Evolutionary conservation across 92 coral and sea anemone species (phyloP).

Genomic region (Isaurus tuberculatus): DNA sequence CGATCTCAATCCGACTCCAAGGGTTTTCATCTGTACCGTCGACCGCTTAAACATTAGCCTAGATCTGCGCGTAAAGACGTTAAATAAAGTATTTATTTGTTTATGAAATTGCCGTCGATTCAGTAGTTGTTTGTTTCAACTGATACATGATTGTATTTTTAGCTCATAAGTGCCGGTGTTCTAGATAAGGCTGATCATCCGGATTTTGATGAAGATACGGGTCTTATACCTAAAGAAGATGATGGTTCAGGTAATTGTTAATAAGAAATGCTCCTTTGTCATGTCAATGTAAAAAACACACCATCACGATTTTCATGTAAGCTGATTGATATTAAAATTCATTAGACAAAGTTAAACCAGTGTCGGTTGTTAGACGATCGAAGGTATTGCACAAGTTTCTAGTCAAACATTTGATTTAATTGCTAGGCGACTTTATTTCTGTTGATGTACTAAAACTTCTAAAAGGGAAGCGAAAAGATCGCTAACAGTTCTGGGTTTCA

Average conservation of each 20-base stretch:
- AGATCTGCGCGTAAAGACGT: no score
- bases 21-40: no score
- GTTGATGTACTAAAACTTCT: no score
- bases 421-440: no score
- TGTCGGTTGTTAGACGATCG: background rate
- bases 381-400: no score
- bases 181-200: conserved; percentile 97
- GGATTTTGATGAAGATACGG: conserved; percentile 98
- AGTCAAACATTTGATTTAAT: no score
- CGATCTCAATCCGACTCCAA: no score
- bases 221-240: conserved; percentile 87
- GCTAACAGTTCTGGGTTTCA: no score
- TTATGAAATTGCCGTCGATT: background rate
- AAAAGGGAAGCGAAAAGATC: no score
- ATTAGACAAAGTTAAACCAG: no score
- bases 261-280: background rate
- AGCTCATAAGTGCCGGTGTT: conserved; percentile 97
- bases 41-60: no score
- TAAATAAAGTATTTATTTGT: no score
- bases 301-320: background rate
- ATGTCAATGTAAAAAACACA: background rate
- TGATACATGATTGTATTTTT: background rate
- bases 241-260: conserved; percentile 80
- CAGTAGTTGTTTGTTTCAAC: background rate
- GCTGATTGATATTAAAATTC: background rate